Evolutionary conservation across 2,113 vertebrate genomes (phyloP).

Genomic region (Azemiops feae): DNA sequence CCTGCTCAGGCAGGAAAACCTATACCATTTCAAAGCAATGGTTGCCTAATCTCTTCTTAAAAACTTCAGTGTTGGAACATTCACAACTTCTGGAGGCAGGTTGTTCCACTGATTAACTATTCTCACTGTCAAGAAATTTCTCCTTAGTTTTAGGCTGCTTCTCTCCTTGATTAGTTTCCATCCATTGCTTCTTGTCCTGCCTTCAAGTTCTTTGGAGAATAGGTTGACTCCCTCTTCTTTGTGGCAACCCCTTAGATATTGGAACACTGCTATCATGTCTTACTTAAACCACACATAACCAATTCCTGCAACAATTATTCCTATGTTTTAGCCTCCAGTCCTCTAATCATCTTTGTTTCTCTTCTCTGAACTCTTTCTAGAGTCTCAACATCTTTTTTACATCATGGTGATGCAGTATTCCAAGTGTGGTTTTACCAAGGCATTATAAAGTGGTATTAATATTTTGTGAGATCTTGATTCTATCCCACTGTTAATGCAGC

Average conservation of each 20-base stretch:
- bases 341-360: background rate
- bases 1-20: background rate
- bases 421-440: background rate
- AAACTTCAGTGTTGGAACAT: background rate
- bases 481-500: background rate
- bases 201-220: background rate
- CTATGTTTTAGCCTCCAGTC: background rate
- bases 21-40: background rate
- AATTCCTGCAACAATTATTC: background rate
- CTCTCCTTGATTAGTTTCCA: background rate
- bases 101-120: background rate
- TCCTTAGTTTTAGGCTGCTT: background rate
- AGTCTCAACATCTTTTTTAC: background rate
- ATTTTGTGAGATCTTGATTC: background rate
- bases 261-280: background rate
- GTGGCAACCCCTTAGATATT: background rate
- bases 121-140: background rate
- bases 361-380: background rate
- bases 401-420: background rate
- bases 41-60: background rate
- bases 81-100: background rate
- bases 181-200: background rate
- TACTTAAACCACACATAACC: background rate
- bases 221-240: background rate
- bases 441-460: background rate